Percentiles rank a stretch among this genome's conserved stretches.
Conservation (phyloP, 92 coral and sea anemone genomes). For the Paramuricea clavata region DNA sequence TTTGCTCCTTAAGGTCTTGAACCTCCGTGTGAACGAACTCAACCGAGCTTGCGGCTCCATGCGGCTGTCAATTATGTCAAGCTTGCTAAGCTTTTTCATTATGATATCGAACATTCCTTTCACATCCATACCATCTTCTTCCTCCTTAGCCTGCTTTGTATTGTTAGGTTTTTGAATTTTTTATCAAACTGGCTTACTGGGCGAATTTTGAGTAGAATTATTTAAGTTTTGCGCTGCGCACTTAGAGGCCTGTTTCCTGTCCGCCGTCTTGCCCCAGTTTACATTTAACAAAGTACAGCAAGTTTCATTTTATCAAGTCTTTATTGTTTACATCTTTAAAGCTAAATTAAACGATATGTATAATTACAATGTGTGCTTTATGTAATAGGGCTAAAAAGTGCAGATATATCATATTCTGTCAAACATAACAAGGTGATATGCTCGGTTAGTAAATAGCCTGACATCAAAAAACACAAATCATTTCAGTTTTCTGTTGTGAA, state of each 20-base stretch:
- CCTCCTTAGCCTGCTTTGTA: neutral
- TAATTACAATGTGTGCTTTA: too few relatives aligned
- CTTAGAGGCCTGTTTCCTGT: neutral
- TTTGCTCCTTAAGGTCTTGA: neutral
- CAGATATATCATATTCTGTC: too few relatives aligned
- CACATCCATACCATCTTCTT: neutral
- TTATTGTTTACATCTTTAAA: too few relatives aligned
- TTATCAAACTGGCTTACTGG: neutral
- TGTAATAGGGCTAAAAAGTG: too few relatives aligned
- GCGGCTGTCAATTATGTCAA: neutral
- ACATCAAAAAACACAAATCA: too few relatives aligned
- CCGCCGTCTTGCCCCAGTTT: neutral
- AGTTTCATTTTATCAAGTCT: too few relatives aligned
- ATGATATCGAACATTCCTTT: neutral
- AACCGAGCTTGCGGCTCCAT: neutral
- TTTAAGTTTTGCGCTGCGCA: slow-evolving; percentile 13
- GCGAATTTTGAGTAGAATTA: neutral
- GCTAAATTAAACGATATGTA: too few relatives aligned
- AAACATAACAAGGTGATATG: too few relatives aligned
- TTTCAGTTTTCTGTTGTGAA: too few relatives aligned
- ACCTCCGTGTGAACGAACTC: neutral
- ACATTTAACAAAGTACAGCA: too few relatives aligned
- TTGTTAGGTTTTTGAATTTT: neutral
- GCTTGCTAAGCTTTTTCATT: too few relatives aligned
- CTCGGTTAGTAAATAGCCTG: too few relatives aligned